Evolutionary conservation across 1,140 invertebrate genomes (phyloP), one percentile per base, ranked within the genome.

Genomic region (Anoplophora glabripennis): DNA sequence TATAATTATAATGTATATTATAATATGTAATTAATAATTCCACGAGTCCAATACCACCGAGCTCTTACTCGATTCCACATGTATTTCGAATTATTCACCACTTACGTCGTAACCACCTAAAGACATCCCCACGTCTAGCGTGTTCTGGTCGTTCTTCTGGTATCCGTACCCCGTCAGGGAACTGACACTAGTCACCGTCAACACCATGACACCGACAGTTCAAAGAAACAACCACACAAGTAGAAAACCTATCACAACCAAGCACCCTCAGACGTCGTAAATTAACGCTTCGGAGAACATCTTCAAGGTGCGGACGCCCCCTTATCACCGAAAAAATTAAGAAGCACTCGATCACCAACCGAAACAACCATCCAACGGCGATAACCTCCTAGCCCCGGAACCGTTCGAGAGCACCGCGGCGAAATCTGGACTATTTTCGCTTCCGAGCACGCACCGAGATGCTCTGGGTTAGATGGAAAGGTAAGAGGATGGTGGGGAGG

Each of bases 111-210:
- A 65, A 11, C 60, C 61, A 41, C 63, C 57, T 9, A 66, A 45
- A 45, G 64, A 64, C 33, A 68, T 62, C 9, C 62, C 67, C 28
- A 68, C 46, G 46, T 57, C 67, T 48, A 47, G 57, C 11, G 45
- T 21, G 28, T 58, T 62, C 38, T 66, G 53, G 53, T 68, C 62
- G 9, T 53, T 59, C 57, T 66, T 63, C 46, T 66, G 59, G 58
- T 62, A 64, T 42, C 64, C 62, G 44, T 55, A 68, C 56, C 65
- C 60, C 48, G 64, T 59, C 12, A 68, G 36, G 40, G 64, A 59
- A 49, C 67, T 66, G 4, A 68, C 63, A 53, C 61, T 66, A 36
- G 67, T 57, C 45, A 68, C 67, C 21, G 64, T 68, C 35, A 68
- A 53, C 44, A 66, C 64, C 67, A 68, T 68, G 33, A 47, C 18